These are phyloP conservation scores for Spisula solida DNA, from an alignment of 2,888 invertebrate species.

Conservation along the genomic window DNA sequence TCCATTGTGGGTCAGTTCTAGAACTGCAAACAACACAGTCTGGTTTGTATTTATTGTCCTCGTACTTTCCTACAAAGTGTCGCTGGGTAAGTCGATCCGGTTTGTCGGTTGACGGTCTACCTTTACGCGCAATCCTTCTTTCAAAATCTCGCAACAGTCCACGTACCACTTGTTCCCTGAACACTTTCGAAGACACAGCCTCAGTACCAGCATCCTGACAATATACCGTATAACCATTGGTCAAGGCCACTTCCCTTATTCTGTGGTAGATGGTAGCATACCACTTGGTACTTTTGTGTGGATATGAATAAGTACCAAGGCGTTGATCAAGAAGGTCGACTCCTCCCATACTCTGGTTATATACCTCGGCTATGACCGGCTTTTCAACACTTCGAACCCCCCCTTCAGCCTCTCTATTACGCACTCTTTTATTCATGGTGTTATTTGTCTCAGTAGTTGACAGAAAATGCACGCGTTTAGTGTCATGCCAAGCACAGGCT, in stretches of 20 bases:
- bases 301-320: conserved; percentile 53
- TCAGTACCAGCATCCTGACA: not conserved
- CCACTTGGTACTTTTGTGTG: conserved; percentile 57
- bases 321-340: conserved; percentile 60
- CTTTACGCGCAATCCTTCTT: not conserved
- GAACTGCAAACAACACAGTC: conserved; percentile 54
- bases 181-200: not conserved
- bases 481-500: not conserved
- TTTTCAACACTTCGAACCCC: not conserved
- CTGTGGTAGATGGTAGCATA: conserved; percentile 55
- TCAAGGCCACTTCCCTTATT: conserved; percentile 49
- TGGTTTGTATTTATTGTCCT: conserved; percentile 54
- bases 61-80: conserved; percentile 46
- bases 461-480: not conserved
- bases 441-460: conserved; percentile 26
- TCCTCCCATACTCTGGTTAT: conserved; percentile 50
- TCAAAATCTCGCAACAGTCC: conserved; percentile 48
- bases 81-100: conserved; percentile 43
- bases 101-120: conserved; percentile 26
- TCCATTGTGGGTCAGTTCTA: conserved; percentile 34
- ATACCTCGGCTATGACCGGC: not conserved
- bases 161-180: conserved; percentile 52
- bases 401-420: not conserved
- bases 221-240: conserved; percentile 59
- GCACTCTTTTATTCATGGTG: not conserved